phyloP scores from a whole-genome alignment of 2,113 vertebrate genomes.

The Sciurus niger region DNA sequence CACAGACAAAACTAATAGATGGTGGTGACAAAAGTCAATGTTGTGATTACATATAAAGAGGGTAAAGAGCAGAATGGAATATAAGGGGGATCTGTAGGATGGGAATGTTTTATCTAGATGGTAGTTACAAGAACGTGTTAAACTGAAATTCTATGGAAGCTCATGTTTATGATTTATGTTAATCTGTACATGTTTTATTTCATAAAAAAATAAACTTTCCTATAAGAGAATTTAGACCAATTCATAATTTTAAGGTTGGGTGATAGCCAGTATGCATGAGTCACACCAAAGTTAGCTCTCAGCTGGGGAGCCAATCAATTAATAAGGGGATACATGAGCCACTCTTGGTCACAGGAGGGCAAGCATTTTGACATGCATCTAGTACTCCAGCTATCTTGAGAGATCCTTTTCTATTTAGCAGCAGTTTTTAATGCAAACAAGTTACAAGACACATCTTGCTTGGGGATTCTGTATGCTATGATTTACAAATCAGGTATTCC shows the following conservation, averaged over 20 bases:
- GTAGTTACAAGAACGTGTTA: background rate
- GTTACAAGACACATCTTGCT: background rate
- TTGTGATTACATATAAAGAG: background rate
- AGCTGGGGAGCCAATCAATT: no score
- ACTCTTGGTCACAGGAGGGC: background rate
- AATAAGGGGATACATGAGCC: background rate
- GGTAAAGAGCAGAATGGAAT: background rate
- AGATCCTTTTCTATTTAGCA: background rate
- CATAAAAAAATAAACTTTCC: background rate
- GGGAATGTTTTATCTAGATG: background rate
- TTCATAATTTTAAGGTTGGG: background rate
- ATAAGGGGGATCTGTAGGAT: background rate
- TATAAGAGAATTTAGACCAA: background rate
- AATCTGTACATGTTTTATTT: background rate
- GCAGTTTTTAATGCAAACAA: background rate
- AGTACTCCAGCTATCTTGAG: background rate
- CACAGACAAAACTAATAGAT: background rate
- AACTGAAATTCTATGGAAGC: background rate
- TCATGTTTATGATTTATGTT: background rate
- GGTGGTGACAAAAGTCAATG: background rate
- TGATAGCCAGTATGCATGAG: background rate
- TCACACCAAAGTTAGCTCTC: background rate
- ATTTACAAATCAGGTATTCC: no score
- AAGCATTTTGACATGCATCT: background rate
- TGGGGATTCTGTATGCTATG: background rate